A percentile compares a stretch with the other conserved stretches of the same genome.
These are phyloP conservation scores for Unio pictorum DNA, from an alignment of 2,888 invertebrate genomes.

Conservation along the genomic window DNA sequence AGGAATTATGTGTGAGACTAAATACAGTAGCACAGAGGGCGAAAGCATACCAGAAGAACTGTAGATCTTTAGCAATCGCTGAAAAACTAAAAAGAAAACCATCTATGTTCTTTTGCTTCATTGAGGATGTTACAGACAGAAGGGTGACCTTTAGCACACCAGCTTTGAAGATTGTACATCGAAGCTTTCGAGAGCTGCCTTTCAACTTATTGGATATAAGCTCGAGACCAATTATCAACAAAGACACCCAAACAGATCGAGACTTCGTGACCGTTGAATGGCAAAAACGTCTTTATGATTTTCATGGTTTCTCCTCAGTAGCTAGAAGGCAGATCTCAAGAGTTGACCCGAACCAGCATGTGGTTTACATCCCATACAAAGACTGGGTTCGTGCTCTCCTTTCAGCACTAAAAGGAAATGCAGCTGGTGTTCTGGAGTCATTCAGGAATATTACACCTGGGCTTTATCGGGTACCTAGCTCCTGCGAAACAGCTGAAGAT, in stretches of 20 bases:
- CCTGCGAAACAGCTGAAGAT: slow-evolving; percentile 7
- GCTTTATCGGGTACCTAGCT: too few relatives aligned
- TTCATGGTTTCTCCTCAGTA: background rate
- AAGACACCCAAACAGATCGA: slow-evolving; percentile 14
- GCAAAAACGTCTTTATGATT: slow-evolving; percentile 35
- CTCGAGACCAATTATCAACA: slow-evolving; percentile 28
- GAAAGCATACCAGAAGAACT: slow-evolving; percentile 35
- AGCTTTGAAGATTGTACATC: slow-evolving; percentile 22
- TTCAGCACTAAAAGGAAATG: too few relatives aligned
- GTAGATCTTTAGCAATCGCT: slow-evolving; percentile 27
- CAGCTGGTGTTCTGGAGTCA: too few relatives aligned
- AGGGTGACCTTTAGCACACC: slow-evolving; percentile 35
- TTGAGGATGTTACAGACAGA: slow-evolving; percentile 33
- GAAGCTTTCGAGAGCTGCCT: slow-evolving; percentile 22
- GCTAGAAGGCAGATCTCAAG: background rate
- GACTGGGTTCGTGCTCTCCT: too few relatives aligned
- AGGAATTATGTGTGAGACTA: slow-evolving; percentile 31
- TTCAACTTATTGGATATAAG: slow-evolving; percentile 34
- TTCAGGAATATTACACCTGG: too few relatives aligned
- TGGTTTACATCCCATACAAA: too few relatives aligned
- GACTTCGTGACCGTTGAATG: slow-evolving; percentile 26
- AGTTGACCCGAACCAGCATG: background rate
- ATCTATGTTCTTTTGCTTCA: slow-evolving; percentile 22
- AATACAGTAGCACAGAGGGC: slow-evolving; percentile 33
- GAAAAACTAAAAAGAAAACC: slow-evolving; percentile 24